Evolutionary conservation across 2,113 vertebrate species (phyloP).

Genomic region (Chrysemys picta): DNA sequence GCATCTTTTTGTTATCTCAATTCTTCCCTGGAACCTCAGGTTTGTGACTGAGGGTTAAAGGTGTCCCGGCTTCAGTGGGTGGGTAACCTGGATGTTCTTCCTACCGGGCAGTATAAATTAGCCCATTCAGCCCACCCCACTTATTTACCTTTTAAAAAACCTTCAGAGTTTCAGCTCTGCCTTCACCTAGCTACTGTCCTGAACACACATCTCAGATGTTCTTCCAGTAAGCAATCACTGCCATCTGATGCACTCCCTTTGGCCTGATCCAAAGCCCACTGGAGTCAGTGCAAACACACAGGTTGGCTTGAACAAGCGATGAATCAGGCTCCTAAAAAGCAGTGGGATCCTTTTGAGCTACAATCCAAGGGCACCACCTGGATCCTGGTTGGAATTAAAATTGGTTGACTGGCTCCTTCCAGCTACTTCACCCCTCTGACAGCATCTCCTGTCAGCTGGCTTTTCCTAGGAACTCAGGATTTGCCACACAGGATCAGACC

Average conservation of each 20-base stretch:
- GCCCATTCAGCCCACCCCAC: neutral
- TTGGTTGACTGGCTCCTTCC: accelerated
- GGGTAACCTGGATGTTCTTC: neutral
- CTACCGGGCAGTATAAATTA: neutral
- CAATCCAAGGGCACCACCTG: neutral
- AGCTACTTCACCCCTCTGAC: neutral
- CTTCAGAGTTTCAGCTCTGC: neutral
- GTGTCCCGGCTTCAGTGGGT: neutral
- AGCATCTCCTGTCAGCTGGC: neutral
- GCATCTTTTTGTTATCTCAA: neutral
- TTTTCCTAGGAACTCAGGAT: neutral
- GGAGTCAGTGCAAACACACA: neutral
- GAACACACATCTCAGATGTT: neutral
- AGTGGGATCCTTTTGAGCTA: neutral
- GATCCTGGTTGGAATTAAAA: neutral
- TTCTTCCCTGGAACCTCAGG: neutral
- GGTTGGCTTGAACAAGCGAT: accelerated
- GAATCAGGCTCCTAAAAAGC: neutral
- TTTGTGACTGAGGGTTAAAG: neutral
- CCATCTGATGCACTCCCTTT: neutral
- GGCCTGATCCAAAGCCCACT: neutral
- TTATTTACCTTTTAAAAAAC: neutral
- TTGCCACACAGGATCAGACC: neutral
- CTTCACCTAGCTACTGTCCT: neutral
- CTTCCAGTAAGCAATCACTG: neutral